Percentiles rank a stretch among this genome's conserved stretches.
These are phyloP conservation scores for Drosophila buzzatii DNA, from an alignment of 2,888 invertebrate genomes.

Conservation along the genomic window DNA sequence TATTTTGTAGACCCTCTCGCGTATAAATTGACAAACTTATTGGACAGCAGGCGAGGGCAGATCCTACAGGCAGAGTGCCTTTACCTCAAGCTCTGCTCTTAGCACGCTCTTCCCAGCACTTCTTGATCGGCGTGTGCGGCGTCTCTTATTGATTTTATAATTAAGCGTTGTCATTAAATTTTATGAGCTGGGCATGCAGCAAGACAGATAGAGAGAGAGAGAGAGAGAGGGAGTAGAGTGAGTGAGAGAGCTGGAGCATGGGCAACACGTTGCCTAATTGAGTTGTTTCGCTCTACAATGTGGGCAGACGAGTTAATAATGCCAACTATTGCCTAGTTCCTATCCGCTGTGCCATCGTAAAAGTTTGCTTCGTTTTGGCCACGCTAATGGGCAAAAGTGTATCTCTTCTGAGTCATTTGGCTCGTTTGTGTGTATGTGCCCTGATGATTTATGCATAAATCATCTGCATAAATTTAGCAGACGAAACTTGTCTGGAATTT, in stretches of 20 bases:
- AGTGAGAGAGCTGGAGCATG: constrained; percentile 8
- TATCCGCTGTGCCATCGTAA: constrained; percentile 20
- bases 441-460: constrained; percentile 74
- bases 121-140: constrained; percentile 72
- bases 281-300: constrained; percentile 69
- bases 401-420: constrained; percentile 47
- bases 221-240: background rate
- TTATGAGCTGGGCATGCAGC: constrained; percentile 66
- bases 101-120: constrained; percentile 19
- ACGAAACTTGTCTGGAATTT: constrained; percentile 74
- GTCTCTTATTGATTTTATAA: constrained; percentile 83
- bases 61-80: constrained; percentile 18
- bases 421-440: constrained; percentile 10
- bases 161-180: constrained; percentile 84
- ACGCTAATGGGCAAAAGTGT: constrained; percentile 22
- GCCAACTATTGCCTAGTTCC: constrained; percentile 49
- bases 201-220: background rate
- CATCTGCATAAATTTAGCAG: constrained; percentile 78
- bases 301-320: constrained; percentile 19
- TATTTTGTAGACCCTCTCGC: constrained; percentile 20
- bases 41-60: constrained; percentile 32
- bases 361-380: constrained; percentile 21
- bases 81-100: constrained; percentile 1
- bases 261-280: constrained; percentile 60
- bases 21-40: constrained; percentile 81